phyloP scores from a whole-genome alignment of 2,113 vertebrate species.

The Dipodomys stephensi region DNA sequence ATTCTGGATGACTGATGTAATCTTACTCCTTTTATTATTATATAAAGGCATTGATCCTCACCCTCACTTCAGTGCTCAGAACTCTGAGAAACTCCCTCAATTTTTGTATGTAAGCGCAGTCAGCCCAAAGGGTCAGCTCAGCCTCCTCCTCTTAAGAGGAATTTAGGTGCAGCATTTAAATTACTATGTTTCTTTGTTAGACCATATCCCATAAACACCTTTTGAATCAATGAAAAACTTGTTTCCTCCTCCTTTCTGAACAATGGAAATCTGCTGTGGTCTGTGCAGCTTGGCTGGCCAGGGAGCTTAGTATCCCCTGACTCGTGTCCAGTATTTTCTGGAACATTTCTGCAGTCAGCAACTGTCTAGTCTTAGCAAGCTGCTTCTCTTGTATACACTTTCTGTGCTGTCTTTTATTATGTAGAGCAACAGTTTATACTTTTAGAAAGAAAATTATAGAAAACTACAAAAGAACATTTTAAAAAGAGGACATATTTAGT shows the following conservation, averaged over 20 bases:
- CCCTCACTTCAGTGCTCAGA: constrained; percentile 50
- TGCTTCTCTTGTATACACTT: not conserved
- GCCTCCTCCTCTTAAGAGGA: not conserved
- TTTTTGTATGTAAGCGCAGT: constrained; percentile 71
- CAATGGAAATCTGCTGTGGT: constrained; percentile 10
- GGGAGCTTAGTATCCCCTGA: not conserved
- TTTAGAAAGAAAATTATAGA: not conserved
- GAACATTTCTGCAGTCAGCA: not conserved
- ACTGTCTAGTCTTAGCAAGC: not conserved
- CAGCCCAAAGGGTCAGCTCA: not conserved
- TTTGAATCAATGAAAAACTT: constrained; percentile 65
- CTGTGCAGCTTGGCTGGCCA: not conserved
- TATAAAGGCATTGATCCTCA: constrained; percentile 39
- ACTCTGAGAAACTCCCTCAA: constrained; percentile 47
- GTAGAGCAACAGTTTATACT: not conserved
- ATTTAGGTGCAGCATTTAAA: constrained; percentile 8
- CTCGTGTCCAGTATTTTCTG: not conserved
- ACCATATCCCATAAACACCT: constrained; percentile 64
- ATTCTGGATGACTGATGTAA: constrained; percentile 91
- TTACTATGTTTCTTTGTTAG: constrained; percentile 22
- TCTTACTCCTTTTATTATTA: not conserved
- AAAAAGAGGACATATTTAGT: not conserved
- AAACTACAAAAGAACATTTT: constrained; percentile 37
- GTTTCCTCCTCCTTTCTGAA: constrained; percentile 59
- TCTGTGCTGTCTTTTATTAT: not conserved